A percentile compares a stretch with the other conserved stretches of the same genome.
Evolutionary conservation across 2,113 vertebrate genomes (phyloP).

Genomic region (Takifugu bimaculatus): DNA sequence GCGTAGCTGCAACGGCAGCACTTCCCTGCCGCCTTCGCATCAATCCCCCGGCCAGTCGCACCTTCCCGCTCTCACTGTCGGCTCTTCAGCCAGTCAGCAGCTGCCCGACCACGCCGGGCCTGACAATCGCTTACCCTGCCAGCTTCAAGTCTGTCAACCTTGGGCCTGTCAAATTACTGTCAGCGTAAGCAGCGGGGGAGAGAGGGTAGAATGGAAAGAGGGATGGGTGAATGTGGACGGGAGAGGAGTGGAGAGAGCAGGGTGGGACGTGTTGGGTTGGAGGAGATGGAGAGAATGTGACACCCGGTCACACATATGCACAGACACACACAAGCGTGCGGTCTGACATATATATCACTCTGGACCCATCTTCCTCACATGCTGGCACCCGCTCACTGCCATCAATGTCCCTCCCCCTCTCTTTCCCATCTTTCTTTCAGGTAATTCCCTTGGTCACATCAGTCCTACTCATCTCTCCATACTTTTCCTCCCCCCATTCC

Average conservation of each 20-base stretch:
- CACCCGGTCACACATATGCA: constrained; percentile 16
- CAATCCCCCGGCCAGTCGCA: constrained; percentile 64
- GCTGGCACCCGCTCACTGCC: constrained; percentile 38
- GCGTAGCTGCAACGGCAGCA: constrained; percentile 58
- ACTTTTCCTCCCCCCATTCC: constrained; percentile 24
- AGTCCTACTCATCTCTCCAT: constrained; percentile 58
- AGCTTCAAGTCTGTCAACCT: constrained; percentile 71
- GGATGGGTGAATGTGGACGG: constrained; percentile 35
- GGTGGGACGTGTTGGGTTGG: constrained; percentile 20
- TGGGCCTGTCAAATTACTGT: constrained; percentile 72
- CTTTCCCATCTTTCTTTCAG: constrained; percentile 49
- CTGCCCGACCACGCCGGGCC: constrained; percentile 64
- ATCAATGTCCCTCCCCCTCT: constrained; percentile 27
- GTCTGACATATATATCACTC: constrained; percentile 51
- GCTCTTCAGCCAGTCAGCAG: constrained; percentile 67
- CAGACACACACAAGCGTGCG: constrained; percentile 13
- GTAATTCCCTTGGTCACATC: constrained; percentile 66
- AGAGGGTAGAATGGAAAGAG: constrained; percentile 11
- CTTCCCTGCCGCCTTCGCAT: constrained; percentile 50
- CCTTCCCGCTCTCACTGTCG: constrained; percentile 59
- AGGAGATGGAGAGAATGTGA: constrained; percentile 29
- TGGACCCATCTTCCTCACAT: constrained; percentile 17
- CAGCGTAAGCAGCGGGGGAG: constrained; percentile 53
- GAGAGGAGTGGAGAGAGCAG: constrained; percentile 35
- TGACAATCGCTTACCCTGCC: constrained; percentile 72